Evolutionary conservation across 2,888 invertebrate species (phyloP).

Genomic region (Uloborus plumipes): DNA sequence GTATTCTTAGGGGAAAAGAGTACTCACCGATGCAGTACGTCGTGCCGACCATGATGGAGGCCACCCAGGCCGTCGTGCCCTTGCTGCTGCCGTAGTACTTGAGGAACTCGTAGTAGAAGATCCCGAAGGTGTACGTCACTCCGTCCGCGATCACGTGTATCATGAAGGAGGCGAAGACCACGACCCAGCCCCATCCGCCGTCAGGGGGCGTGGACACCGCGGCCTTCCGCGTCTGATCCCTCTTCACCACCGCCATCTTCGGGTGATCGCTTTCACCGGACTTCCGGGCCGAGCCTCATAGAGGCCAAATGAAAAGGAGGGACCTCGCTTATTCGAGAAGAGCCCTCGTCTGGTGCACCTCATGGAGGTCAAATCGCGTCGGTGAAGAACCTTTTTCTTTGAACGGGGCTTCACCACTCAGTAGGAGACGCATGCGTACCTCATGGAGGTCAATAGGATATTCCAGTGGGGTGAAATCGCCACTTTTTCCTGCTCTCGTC

Average conservation of each 20-base stretch:
- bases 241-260: conserved; percentile 48
- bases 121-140: conserved; percentile 96
- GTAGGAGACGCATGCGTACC: no score
- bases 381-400: no score
- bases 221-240: conserved; percentile 23
- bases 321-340: no score
- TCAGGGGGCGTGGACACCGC: conserved; percentile 76
- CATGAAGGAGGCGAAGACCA: conserved; percentile 95
- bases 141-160: conserved; percentile 95
- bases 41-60: conserved; percentile 93
- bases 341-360: no score
- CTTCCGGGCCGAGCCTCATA: conserved; percentile 43
- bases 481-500: no score
- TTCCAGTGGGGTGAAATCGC: no score
- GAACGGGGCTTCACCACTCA: no score
- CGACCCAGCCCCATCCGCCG: conserved; percentile 96
- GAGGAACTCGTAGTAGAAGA: conserved; percentile 89
- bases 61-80: conserved; percentile 91
- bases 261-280: background rate
- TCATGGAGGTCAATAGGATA: no score
- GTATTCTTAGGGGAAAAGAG: conserved; percentile 8
- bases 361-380: no score
- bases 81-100: conserved; percentile 86
- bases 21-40: conserved; percentile 91
- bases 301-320: conserved; percentile 33